Evolutionary conservation across 2,113 vertebrate genomes (phyloP), one percentile per base, ranked within the genome.

Genomic region (Aegypius monachus): DNA sequence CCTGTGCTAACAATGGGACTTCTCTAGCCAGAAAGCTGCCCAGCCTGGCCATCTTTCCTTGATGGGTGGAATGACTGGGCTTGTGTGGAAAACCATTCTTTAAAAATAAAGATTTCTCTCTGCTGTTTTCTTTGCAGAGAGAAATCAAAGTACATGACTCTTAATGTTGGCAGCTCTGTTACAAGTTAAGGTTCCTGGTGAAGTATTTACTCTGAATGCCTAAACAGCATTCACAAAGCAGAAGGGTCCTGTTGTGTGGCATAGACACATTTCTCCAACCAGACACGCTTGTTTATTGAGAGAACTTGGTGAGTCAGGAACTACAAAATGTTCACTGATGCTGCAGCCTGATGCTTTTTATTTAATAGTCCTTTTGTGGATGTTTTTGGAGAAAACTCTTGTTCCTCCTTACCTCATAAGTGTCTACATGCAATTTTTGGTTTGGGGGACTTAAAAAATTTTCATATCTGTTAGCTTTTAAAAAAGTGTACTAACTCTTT

Each of bases 291-390:
- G 32, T 38, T 67, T 66, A 25, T 61, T 61, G 67, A 45, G 84
- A 45, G 47, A 56, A 20, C 56, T 34, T 27, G 2, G 27, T 27
- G 73, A 70, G 56, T 52, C 38, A 43, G 43, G 61, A 48, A 61
- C 66, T 58, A 18, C n/a, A 50, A 31, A 36, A 27, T 1, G 0
- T 26, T 40, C 8, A 4, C 10, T 48, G 79, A 21, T 1, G 1
- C 42, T 75, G 45, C 34, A 32, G 56, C 59, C 36, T 17, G 23
- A 17, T 56, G 47, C 19, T 75, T 71, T 56, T 40, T 56, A 40
- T 81, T 80, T 66, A 29, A 6, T 56, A 40, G 42, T 75, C 45
- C 17, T 52, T 23, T 27, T 63, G 59, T 58, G 59, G 31, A 15
- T 52, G 29, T 73, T 43, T 63, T 43, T 43, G 22, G 66, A 52